phyloP scores from a whole-genome alignment of 1,140 invertebrate species.

The Pollicipes pollicipes region DNA sequence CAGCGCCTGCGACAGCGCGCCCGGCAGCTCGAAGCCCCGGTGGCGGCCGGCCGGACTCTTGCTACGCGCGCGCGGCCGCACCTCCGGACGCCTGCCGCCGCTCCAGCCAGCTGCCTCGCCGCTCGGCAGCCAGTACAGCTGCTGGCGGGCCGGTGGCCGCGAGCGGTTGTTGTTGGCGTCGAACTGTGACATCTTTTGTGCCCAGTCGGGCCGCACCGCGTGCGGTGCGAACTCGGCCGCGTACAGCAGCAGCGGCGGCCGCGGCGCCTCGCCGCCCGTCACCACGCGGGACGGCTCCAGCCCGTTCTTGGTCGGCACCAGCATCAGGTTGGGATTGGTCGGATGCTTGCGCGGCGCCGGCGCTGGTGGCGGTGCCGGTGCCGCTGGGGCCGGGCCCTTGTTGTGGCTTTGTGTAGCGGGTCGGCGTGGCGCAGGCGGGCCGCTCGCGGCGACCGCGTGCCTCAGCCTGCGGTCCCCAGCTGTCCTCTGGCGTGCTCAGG shows the following conservation, averaged over 20 bases:
- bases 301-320: constrained; percentile 19
- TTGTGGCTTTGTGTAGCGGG: constrained; percentile 9
- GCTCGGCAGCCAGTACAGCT: constrained; percentile 5
- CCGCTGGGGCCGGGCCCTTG: constrained; percentile 15
- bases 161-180: constrained; percentile 16
- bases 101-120: constrained; percentile 3
- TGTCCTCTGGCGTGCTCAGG: constrained; percentile 9
- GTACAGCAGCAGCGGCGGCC: neutral
- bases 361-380: too few species aligned
- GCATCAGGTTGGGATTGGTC: constrained; percentile 14
- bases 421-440: neutral
- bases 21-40: constrained; percentile 6
- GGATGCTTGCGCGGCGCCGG: constrained; percentile 17
- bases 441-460: too few species aligned
- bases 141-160: constrained; percentile 7
- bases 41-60: constrained; percentile 15
- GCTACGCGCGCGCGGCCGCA: constrained; percentile 14
- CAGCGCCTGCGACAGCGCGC: neutral
- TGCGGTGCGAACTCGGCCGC: neutral
- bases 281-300: constrained; percentile 15
- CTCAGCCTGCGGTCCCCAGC: neutral
- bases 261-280: constrained; percentile 14
- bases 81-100: constrained; percentile 13
- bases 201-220: constrained; percentile 9
- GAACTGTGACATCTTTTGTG: constrained; percentile 4